These are phyloP conservation scores for Ginglymostoma cirratum DNA, from an alignment of 2,113 vertebrate genomes.

Conservation along the genomic window DNA sequence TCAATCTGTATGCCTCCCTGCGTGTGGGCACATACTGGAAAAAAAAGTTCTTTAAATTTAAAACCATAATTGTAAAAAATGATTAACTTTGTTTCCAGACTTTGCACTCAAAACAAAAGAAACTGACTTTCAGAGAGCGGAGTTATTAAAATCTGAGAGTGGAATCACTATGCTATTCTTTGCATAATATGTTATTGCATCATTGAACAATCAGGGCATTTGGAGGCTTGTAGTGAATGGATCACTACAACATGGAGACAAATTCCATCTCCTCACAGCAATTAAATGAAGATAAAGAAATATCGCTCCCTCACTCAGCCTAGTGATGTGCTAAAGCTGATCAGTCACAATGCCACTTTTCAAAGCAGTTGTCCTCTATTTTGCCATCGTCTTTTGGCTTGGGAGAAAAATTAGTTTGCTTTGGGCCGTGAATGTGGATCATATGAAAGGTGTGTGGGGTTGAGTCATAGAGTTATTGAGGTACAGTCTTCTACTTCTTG, in stretches of 20 bases:
- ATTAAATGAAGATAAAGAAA: conserved; percentile 23
- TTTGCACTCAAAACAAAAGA: conserved; percentile 7
- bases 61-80: neutral
- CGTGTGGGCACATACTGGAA: neutral
- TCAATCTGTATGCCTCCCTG: neutral
- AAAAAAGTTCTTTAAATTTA: conserved; percentile 6
- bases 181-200: conserved; percentile 30
- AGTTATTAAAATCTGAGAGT: conserved; percentile 3
- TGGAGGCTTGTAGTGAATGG: neutral
- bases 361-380: neutral
- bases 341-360: neutral
- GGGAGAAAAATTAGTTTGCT: neutral
- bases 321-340: neutral
- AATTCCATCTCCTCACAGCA: neutral
- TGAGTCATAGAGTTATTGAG: no score
- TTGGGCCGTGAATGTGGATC: no score
- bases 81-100: neutral
- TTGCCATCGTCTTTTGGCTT: neutral
- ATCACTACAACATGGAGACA: neutral
- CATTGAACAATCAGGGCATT: conserved; percentile 9
- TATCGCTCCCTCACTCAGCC: neutral
- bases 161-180: conserved; percentile 6
- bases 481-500: no score
- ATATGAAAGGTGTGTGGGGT: neutral
- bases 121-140: neutral